Base-by-base conservation (phyloP, 2,113 vertebrate species). In the Sorex araneus region DNA sequence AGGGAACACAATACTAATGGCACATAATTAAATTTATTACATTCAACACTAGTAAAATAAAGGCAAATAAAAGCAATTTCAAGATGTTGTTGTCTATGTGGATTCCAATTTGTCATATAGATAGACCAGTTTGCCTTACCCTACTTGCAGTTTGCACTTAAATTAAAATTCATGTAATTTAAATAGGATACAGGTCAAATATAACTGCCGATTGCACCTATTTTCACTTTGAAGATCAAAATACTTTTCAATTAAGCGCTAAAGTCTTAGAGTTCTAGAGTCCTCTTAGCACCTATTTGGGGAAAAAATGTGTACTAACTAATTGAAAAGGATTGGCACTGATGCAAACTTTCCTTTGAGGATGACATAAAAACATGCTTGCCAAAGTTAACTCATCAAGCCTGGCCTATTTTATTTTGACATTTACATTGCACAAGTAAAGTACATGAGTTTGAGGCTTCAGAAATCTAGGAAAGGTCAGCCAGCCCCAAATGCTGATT, bases 391-490 rank as follows among this genome's bases (percentile, higher is more conserved):
- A 40, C 90, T 88, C 75, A 76, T 95, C 13, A 19, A 40, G 4
- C 75, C 64, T 76, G 28, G 85, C 27, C 73, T 92, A 30, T 9
- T 83, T 93, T 89, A 76, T 85, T 93, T 93, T 92, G 73, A 95
- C 90, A 87, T 93, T 90, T 89, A 86, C 12, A 84, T 32, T 87
- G 64, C 77, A 83, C 66, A 73, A 76, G 43, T 85, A 92, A 96
- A 95, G 75, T 34, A 91, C 95, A 87, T 77, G 69, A 90, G 18
- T 81, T 86, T 64, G 64, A 95, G 47, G 45, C 6, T 15, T 94
- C 30, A 91, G 71, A 93, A 93, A 85, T 77, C 23, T 93, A 76
- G 6, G 73, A 94, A 95, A 83, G 64, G 50, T 93, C 74, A 94
- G 28, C 40, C 30, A 86, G 23, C 27, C 15, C 43, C 1, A 54